phyloP scores from a whole-genome alignment of 2,113 vertebrate species.

The Tetrao urogallus region DNA sequence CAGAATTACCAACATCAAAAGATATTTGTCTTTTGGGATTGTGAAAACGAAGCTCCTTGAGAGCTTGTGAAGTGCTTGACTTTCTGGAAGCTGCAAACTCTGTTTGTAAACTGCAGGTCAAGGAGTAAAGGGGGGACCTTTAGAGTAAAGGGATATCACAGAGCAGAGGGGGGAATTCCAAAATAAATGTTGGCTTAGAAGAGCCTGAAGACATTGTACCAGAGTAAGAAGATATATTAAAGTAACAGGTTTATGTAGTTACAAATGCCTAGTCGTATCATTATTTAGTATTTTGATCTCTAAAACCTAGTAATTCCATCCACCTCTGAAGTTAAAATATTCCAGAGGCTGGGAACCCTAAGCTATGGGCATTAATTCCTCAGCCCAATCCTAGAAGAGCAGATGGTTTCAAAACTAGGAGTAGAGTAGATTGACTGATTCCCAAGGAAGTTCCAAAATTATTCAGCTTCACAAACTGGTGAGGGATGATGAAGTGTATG shows the following conservation, averaged over 20 bases:
- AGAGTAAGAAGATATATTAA: not conserved
- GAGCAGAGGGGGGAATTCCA: not conserved
- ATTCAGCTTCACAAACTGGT: not conserved
- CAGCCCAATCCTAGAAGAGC: not conserved
- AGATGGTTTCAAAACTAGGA: not conserved
- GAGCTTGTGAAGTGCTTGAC: not conserved
- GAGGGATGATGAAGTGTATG: not conserved
- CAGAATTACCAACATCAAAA: not conserved
- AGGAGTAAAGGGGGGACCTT: not conserved
- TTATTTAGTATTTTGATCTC: not conserved
- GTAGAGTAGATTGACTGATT: not conserved
- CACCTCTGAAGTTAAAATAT: not conserved
- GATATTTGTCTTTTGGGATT: not conserved
- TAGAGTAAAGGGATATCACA: not conserved
- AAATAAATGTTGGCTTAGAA: not conserved
- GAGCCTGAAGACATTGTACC: not conserved
- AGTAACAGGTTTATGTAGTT: not conserved
- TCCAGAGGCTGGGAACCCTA: not conserved
- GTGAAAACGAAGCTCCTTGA: not conserved
- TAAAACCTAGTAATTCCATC: not conserved
- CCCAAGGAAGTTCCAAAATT: not conserved
- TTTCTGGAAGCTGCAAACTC: not conserved
- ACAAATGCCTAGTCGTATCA: not conserved
- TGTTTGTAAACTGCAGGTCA: not conserved
- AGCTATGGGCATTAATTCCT: not conserved